phyloP scores from a whole-genome alignment of 1,140 invertebrate species.

The Camponotus floridanus region DNA sequence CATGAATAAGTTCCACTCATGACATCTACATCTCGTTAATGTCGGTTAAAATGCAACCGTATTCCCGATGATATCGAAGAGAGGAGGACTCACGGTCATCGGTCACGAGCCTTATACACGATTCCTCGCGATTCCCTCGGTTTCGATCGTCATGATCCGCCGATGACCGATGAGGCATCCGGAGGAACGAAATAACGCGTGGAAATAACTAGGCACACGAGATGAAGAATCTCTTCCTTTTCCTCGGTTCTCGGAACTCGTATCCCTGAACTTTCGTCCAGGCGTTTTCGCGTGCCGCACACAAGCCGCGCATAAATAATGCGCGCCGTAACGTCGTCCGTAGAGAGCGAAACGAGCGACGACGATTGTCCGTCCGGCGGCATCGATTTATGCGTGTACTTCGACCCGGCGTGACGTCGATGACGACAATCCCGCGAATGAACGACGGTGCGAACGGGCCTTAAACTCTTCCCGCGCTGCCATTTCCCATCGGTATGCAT shows the following conservation, averaged over 20 bases:
- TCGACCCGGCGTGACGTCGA: constrained; percentile 59
- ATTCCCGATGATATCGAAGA: neutral
- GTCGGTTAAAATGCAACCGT: neutral
- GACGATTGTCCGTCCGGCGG: constrained; percentile 45
- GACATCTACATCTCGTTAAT: neutral
- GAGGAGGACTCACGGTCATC: neutral
- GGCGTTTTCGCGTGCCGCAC: constrained; percentile 33
- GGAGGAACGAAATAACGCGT: constrained; percentile 9
- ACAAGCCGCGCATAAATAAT: constrained; percentile 54
- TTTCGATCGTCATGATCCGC: constrained; percentile 3
- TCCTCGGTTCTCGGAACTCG: constrained; percentile 41
- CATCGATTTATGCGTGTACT: constrained; percentile 63
- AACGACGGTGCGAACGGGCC: constrained; percentile 27
- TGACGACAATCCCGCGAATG: neutral
- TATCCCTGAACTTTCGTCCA: constrained; percentile 51
- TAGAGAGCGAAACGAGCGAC: constrained; percentile 40
- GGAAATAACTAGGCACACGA: neutral
- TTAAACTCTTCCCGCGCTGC: constrained; percentile 27
- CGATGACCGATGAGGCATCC: constrained; percentile 11
- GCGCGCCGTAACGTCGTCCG: constrained; percentile 33
- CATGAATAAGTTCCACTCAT: neutral
- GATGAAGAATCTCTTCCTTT: neutral
- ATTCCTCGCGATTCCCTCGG: neutral
- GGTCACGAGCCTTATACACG: neutral
- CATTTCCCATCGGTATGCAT: constrained; percentile 46